Evolutionary conservation across 2,113 vertebrate species (phyloP).

Genomic region (Phyllopteryx taeniolatus): DNA sequence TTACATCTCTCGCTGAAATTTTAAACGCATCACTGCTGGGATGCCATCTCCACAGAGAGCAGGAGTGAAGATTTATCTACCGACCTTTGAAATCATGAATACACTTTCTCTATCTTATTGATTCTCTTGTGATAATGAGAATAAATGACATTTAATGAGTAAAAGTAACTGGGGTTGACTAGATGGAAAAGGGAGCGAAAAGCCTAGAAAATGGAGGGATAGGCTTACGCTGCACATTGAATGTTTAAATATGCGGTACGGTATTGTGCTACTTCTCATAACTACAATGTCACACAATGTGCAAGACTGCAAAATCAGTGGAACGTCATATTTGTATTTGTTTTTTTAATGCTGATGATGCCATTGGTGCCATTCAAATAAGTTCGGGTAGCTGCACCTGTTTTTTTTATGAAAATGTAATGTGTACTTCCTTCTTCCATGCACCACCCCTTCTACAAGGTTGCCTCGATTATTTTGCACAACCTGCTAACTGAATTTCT

Average conservation of each 20-base stretch:
- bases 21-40: not conserved
- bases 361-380: not conserved
- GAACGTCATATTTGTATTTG: too few species aligned
- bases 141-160: slow-evolving; percentile 8
- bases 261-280: not conserved
- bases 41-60: not conserved
- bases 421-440: too few species aligned
- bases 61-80: not conserved
- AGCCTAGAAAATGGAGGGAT: not conserved
- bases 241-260: not conserved
- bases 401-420: too few species aligned
- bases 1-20: slow-evolving; percentile 1
- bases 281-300: not conserved
- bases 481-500: too few species aligned
- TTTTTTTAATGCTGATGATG: not conserved
- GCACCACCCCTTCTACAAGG: too few species aligned
- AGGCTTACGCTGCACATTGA: not conserved
- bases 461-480: too few species aligned
- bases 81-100: not conserved
- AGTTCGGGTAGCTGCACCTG: too few species aligned
- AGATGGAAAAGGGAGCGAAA: not conserved
- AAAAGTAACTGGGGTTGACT: not conserved
- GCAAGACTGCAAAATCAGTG: too few species aligned
- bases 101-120: not conserved
- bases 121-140: not conserved